phyloP scores from a whole-genome alignment of 2,888 invertebrate species.

The Crematogaster levior region DNA sequence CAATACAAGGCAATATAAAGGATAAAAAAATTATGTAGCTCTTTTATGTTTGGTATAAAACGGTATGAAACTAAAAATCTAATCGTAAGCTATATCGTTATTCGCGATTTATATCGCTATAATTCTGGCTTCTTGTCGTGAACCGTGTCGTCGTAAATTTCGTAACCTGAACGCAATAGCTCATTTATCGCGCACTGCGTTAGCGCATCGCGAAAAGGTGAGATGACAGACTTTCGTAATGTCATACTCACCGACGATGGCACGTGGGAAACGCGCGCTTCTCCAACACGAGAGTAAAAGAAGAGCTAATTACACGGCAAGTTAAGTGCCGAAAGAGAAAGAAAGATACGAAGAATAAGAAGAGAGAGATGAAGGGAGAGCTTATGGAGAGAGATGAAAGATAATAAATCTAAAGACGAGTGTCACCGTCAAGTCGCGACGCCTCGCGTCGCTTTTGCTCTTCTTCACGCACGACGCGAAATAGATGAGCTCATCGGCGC shows the following conservation, averaged over 20 bases:
- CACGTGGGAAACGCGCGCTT: slow-evolving; percentile 44
- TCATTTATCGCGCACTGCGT: slow-evolving; percentile 40
- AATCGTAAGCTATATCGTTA: neutral
- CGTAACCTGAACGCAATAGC: slow-evolving; percentile 38
- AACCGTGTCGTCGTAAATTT: slow-evolving; percentile 35
- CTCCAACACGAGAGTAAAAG: slow-evolving; percentile 34
- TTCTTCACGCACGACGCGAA: slow-evolving; percentile 33
- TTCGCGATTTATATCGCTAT: slow-evolving; percentile 22
- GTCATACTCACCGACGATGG: slow-evolving; percentile 26
- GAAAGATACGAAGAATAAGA: neutral
- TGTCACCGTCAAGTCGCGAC: neutral
- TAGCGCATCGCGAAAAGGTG: slow-evolving; percentile 35
- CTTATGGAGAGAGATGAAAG: neutral
- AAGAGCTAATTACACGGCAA: slow-evolving; percentile 44
- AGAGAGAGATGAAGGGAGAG: neutral
- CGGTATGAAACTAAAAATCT: slow-evolving; percentile 11
- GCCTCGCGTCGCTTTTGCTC: slow-evolving; percentile 1
- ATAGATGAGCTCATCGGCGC: slow-evolving; percentile 66
- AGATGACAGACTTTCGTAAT: slow-evolving; percentile 47
- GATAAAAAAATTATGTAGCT: neutral
- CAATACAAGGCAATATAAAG: neutral
- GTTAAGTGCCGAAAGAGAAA: slow-evolving; percentile 16
- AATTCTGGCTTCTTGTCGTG: slow-evolving; percentile 13
- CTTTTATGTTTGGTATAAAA: neutral
- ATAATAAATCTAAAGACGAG: slow-evolving; percentile 19